phyloP scores from a whole-genome alignment of 30 jellyfish, hydroid and myxozoan species.

The Sanderia malayensis region DNA sequence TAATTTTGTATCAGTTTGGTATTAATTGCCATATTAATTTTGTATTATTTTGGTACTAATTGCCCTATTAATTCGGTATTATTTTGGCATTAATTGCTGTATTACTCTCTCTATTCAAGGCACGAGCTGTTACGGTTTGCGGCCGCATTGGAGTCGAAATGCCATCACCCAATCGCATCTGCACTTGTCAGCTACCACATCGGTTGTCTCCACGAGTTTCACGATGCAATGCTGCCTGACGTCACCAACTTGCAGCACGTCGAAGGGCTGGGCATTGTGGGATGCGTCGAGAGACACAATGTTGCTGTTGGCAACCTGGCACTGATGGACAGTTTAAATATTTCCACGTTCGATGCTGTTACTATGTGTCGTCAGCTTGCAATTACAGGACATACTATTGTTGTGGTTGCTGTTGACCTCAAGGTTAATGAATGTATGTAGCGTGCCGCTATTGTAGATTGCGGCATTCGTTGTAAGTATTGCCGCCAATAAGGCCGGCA shows the following conservation, averaged over 20 bases:
- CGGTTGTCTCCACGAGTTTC: slow-evolving; percentile 63
- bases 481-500: no score
- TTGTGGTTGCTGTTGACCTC: slow-evolving; percentile 56
- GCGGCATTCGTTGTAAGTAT: no score
- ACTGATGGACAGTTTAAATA: slow-evolving; percentile 26
- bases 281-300: slow-evolving; percentile 30
- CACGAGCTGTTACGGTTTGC: slow-evolving; percentile 37
- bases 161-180: slow-evolving; percentile 84
- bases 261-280: slow-evolving; percentile 68
- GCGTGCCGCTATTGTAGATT: no score
- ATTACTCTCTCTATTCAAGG: no score
- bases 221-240: slow-evolving; percentile 39
- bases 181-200: slow-evolving; percentile 48
- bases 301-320: slow-evolving; percentile 62
- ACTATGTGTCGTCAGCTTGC: slow-evolving; percentile 23
- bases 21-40: no score
- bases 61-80: no score
- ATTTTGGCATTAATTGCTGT: no score
- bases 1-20: no score
- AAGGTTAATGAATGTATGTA: slow-evolving; percentile 36
- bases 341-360: background rate
- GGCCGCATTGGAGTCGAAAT: slow-evolving; percentile 74
- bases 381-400: slow-evolving; percentile 47
- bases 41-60: no score
- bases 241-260: slow-evolving; percentile 39